phyloP scores from a whole-genome alignment of 2,888 invertebrate genomes.

The Melipona bicolor region DNA sequence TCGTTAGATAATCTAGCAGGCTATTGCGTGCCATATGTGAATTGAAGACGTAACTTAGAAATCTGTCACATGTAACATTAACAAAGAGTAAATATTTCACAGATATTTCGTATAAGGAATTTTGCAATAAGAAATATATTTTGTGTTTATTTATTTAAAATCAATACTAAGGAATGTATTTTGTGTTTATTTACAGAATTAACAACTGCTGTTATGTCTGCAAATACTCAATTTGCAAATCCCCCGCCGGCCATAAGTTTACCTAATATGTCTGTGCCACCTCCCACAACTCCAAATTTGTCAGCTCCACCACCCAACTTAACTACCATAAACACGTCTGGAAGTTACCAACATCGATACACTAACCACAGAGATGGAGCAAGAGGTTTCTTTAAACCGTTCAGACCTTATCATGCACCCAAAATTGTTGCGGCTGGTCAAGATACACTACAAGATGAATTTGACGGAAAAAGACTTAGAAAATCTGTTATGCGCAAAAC shows the following conservation, averaged over 20 bases:
- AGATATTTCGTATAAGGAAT: constrained; percentile 5
- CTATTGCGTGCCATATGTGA: constrained; percentile 22
- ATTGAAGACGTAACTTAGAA: not conserved
- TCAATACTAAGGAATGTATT: constrained; percentile 24
- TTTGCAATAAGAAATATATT: constrained; percentile 11
- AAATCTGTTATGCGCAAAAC: constrained; percentile 99
- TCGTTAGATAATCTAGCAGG: not conserved
- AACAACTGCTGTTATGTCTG: constrained; percentile 73
- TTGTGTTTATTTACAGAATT: constrained; percentile 65
- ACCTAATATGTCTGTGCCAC: constrained; percentile 85
- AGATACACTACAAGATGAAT: constrained; percentile 89
- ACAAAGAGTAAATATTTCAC: not conserved
- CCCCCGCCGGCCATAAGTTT: constrained; percentile 81
- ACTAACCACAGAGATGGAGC: constrained; percentile 80
- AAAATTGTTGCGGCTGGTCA: constrained; percentile 81
- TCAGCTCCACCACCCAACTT: constrained; percentile 83
- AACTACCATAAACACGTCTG: constrained; percentile 81
- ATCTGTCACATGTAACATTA: not conserved
- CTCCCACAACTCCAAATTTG: constrained; percentile 80
- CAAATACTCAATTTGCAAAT: constrained; percentile 79
- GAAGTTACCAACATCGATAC: constrained; percentile 79
- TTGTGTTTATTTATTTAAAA: constrained; percentile 48
- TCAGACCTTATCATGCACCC: constrained; percentile 84
- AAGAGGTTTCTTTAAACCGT: constrained; percentile 85
- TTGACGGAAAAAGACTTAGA: constrained; percentile 97